Evolutionary conservation across 2,797 vertebrate species (phyloP).

Genomic region (Sternotherus odoratus): DNA sequence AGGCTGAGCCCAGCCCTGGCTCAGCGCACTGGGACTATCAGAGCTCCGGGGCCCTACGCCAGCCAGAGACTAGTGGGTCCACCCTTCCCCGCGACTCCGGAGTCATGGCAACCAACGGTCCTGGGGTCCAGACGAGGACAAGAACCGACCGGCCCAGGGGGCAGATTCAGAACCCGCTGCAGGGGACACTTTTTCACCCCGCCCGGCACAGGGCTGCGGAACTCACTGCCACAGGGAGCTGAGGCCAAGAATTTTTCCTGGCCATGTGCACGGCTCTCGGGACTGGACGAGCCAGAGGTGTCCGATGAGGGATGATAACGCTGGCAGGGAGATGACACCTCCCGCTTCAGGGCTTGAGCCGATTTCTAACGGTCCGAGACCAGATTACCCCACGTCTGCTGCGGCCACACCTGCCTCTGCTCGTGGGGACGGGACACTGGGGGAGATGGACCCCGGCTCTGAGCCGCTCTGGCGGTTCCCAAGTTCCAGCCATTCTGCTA

Average conservation of each 20-base stretch:
- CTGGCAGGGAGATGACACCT: not conserved
- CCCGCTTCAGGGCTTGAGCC: not conserved
- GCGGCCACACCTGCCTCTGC: not conserved
- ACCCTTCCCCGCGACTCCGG: not conserved
- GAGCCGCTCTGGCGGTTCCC: not conserved
- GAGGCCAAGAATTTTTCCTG: not conserved
- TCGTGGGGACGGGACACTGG: not conserved
- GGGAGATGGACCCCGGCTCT: not conserved
- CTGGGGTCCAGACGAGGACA: no score
- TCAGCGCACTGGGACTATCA: not conserved
- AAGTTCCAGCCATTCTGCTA: not conserved
- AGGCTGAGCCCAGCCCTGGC: no score
- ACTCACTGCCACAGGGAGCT: not conserved
- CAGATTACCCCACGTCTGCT: not conserved
- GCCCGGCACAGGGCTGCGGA: not conserved
- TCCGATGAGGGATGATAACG: not conserved
- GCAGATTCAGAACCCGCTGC: not conserved
- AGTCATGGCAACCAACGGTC: not conserved
- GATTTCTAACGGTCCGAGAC: not conserved
- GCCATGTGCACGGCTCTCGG: no score
- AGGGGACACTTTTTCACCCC: not conserved
- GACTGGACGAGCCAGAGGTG: not conserved
- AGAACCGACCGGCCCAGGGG: not conserved
- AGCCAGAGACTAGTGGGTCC: no score
- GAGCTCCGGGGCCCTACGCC: rapidly evolving